Evolutionary conservation across 2,113 vertebrate genomes (phyloP).

Genomic region (Dasyprocta punctata): DNA sequence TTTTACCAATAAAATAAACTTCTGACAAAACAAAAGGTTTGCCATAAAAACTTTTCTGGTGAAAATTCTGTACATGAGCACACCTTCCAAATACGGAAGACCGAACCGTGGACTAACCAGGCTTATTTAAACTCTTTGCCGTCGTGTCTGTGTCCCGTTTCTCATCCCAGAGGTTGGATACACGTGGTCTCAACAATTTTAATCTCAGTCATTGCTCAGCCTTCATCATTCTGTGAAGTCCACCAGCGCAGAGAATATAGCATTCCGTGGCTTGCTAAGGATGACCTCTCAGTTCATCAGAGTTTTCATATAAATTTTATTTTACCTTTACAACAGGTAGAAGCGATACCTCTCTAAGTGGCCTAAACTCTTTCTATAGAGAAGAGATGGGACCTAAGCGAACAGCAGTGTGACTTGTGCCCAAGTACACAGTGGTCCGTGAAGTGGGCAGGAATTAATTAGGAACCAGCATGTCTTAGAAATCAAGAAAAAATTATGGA

Average conservation of each 20-base stretch:
- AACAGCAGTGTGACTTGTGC: not conserved
- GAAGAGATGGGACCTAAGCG: not conserved
- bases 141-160: not conserved
- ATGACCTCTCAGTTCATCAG: not conserved
- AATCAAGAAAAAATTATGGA: not conserved
- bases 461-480: not conserved
- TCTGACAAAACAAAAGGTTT: conserved; percentile 87
- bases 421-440: not conserved
- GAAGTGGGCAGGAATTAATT: not conserved
- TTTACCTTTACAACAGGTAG: not conserved
- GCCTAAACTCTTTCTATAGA: not conserved
- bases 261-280: not conserved
- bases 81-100: not conserved
- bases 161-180: not conserved
- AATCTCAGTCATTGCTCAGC: not conserved
- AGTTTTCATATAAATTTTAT: not conserved
- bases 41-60: conserved; percentile 83
- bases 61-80: conserved; percentile 49
- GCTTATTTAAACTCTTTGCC: not conserved
- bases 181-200: not conserved
- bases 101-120: not conserved
- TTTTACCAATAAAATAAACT: conserved; percentile 93
- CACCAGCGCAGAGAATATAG: not conserved
- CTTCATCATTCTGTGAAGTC: not conserved
- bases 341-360: not conserved